These are phyloP conservation scores for Camelus bactrianus DNA, from an alignment of 2,113 vertebrate genomes.

Conservation along the genomic window DNA sequence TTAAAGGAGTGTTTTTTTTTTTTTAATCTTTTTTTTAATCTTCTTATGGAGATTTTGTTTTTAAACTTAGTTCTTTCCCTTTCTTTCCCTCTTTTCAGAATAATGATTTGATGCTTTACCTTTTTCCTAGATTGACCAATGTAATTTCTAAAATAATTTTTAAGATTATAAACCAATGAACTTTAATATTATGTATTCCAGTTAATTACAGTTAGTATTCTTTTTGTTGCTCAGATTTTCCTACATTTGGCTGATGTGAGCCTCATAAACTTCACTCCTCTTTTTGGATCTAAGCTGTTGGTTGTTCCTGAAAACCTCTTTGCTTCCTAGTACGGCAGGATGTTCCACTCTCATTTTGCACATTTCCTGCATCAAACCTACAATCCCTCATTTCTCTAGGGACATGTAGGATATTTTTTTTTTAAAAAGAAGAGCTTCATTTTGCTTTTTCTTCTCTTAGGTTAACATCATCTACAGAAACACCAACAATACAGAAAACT, in stretches of 20 bases:
- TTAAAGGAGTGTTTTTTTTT: neutral
- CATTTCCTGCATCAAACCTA: neutral
- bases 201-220: neutral
- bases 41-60: neutral
- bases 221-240: neutral
- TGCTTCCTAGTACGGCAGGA: neutral
- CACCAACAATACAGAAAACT: neutral
- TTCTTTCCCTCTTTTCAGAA: neutral
- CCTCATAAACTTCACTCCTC: neutral
- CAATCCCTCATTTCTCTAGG: neutral
- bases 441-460: neutral
- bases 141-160: neutral
- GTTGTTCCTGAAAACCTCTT: neutral
- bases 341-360: neutral
- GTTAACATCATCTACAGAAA: conserved; percentile 61
- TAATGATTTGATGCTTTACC: neutral
- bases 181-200: neutral
- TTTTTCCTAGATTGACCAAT: neutral
- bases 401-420: neutral
- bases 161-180: neutral
- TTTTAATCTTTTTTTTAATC: too few relatives aligned
- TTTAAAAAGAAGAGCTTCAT: neutral
- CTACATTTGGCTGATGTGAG: neutral
- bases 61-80: neutral
- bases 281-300: neutral